Base-by-base conservation (phyloP, 2,797 vertebrate genomes). In the Alcedo quadribrachys region DNA sequence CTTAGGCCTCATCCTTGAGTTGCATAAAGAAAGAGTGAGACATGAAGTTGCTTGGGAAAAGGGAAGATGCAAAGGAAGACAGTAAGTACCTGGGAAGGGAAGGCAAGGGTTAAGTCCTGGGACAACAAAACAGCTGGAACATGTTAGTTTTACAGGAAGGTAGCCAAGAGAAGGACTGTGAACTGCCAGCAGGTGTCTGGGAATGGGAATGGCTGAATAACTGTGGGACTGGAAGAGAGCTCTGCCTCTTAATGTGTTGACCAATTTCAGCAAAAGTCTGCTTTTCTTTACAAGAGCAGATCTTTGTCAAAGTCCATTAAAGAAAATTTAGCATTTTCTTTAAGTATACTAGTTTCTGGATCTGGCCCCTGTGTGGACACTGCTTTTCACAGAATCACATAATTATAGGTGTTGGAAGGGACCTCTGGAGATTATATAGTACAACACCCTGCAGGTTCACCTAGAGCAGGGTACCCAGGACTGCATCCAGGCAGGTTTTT, bases 151-250 rank as follows among this genome's bases (percentile, higher is more conserved):
- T 82, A 57, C 66, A 61, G 85, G 91, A 93, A 95, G 63, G 62
- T 70, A 87, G 55, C 85, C 50, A 4, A 4, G 83, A 77, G 85
- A 89, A 74, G 53, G 74, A 93, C 87, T 81, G 75, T 76, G 91
- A 95, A 86, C 92, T 93, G 74, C 89, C 92, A 95, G 92, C 92
- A 95, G 93, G 95, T 94, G 93, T 60, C 71, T 96, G 95, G 83
- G 96, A 91, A 91, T 61, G 82, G 77, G 96, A 91, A 91, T 61
- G 82, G 81, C 75, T 84, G 85, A 61, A 60, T 70, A 89, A 67
- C 15, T 68, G 63, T 95, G 74, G 83, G 37, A 84, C 55, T 95
- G 67, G 68, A 81, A 81, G 69, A 90, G 71, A 50, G 24, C 28
- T 76, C 60, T 96, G 77, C 42, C 53, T 81, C 70, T 85, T 37